Percentiles rank a stretch among this genome's conserved stretches.
These are phyloP conservation scores for Xestia c-nigrum DNA, from an alignment of 2,888 invertebrate species.

Conservation along the genomic window DNA sequence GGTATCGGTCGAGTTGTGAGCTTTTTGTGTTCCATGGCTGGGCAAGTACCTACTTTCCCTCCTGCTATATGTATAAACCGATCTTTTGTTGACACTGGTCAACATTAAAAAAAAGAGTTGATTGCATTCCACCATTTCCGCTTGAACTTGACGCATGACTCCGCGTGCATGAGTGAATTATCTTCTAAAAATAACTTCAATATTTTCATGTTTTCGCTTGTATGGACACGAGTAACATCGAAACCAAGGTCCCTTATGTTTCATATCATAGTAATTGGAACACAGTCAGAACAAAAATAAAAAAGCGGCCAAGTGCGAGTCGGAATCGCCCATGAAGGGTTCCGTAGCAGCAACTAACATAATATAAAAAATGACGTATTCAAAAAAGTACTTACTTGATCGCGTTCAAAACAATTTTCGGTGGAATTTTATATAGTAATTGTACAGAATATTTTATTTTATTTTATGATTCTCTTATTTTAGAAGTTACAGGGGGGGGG, in stretches of 20 bases:
- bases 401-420: too few species aligned
- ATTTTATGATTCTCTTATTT: too few species aligned
- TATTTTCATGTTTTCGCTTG: not conserved
- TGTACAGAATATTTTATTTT: too few species aligned
- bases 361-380: too few species aligned
- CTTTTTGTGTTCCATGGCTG: not conserved
- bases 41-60: not conserved
- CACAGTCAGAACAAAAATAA: slow-evolving; percentile 33
- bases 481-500: too few species aligned
- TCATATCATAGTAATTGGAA: slow-evolving; percentile 23
- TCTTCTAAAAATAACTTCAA: not conserved
- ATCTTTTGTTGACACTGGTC: not conserved
- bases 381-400: too few species aligned
- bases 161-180: not conserved
- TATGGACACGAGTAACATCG: not conserved
- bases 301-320: slow-evolving; percentile 3
- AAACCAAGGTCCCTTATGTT: slow-evolving; percentile 6
- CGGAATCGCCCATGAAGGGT: too few species aligned
- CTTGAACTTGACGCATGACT: not conserved
- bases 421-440: too few species aligned
- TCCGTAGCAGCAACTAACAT: too few species aligned
- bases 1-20: not conserved
- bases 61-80: not conserved
- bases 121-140: not conserved
- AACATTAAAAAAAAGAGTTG: not conserved